phyloP scores from a whole-genome alignment of 92 coral and sea anemone species.

The Bergia puertoricense region DNA sequence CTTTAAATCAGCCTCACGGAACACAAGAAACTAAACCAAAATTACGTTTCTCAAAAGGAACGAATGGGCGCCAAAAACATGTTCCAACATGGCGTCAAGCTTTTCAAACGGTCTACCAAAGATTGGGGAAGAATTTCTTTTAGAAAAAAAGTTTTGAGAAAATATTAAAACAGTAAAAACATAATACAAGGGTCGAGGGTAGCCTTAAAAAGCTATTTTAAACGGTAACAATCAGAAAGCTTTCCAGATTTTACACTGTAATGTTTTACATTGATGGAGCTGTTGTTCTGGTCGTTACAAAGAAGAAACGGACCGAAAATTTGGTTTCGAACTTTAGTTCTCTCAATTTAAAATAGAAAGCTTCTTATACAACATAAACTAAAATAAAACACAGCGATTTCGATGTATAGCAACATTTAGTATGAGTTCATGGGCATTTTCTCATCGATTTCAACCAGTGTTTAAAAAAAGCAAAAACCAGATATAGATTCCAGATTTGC shows the following conservation, averaged over 20 bases:
- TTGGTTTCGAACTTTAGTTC: slow-evolving; percentile 19
- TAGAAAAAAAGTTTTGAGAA: neutral
- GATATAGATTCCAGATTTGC: slow-evolving; percentile 30
- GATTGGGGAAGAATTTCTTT: neutral
- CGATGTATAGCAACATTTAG: neutral
- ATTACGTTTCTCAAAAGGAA: slow-evolving; percentile 7
- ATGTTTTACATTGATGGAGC: slow-evolving; percentile 18
- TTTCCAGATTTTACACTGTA: neutral
- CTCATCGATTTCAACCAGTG: slow-evolving; percentile 3
- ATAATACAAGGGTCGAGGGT: neutral
- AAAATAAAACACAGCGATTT: neutral
- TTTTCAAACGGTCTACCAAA: slow-evolving; percentile 25
- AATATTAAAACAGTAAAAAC: neutral
- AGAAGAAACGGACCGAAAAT: slow-evolving; percentile 29
- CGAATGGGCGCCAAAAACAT: slow-evolving; percentile 32
- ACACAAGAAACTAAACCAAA: neutral
- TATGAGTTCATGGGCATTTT: neutral
- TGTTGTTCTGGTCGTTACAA: slow-evolving; percentile 15
- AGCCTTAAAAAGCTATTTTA: neutral
- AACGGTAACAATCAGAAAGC: neutral
- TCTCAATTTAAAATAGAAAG: neutral
- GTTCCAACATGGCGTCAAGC: slow-evolving; percentile 42
- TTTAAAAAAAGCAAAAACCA: slow-evolving; percentile 30
- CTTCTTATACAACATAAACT: neutral
- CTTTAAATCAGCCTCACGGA: neutral